These are phyloP conservation scores for Drosophila kanapiae DNA, from an alignment of 1,140 invertebrate genomes.

Conservation along the genomic window DNA sequence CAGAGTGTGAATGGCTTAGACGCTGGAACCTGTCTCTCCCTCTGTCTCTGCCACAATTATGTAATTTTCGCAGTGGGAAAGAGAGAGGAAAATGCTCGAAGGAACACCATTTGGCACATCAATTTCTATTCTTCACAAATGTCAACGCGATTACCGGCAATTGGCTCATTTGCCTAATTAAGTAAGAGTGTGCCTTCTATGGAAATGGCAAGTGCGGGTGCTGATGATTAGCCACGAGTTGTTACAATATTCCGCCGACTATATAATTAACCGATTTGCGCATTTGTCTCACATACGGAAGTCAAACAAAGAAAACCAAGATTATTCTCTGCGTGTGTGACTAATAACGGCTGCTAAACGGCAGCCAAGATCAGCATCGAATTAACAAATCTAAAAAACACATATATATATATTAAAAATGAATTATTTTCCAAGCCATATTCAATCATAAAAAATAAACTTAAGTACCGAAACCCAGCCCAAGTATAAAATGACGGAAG, in stretches of 20 bases:
- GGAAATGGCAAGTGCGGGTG: conserved; percentile 54
- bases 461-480: conserved; percentile 34
- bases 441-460: conserved; percentile 47
- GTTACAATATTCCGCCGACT: conserved; percentile 24
- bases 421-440: conserved; percentile 53
- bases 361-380: conserved; percentile 37
- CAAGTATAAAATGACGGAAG: conserved; percentile 48
- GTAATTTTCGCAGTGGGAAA: conserved; percentile 42
- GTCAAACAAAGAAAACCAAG: conserved; percentile 32
- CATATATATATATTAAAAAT: conserved; percentile 58
- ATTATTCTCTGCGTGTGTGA: conserved; percentile 55
- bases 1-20: conserved; percentile 67
- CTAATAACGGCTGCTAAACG: conserved; percentile 65
- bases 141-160: conserved; percentile 49
- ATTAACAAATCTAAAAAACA: conserved; percentile 32
- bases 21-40: conserved; percentile 45
- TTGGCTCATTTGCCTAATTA: conserved; percentile 66
- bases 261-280: conserved; percentile 72
- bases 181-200: conserved; percentile 25
- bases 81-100: conserved; percentile 28
- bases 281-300: conserved; percentile 64
- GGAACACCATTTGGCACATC: conserved; percentile 14
- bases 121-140: conserved; percentile 44
- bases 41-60: conserved; percentile 51
- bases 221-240: conserved; percentile 35